phyloP scores from a whole-genome alignment of 2,888 invertebrate species.

The Leptarthrus brevirostris region DNA sequence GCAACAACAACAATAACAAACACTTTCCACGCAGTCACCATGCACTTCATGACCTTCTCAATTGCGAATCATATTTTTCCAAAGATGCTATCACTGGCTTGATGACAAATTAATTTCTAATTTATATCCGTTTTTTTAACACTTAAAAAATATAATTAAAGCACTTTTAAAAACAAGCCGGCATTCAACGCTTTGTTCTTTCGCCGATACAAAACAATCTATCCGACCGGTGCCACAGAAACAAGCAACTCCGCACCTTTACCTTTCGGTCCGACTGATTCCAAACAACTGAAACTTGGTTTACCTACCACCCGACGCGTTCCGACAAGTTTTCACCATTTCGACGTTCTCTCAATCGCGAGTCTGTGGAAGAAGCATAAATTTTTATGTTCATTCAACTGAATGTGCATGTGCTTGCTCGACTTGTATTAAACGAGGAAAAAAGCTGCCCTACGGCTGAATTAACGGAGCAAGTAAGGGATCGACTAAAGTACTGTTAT shows the following conservation, averaged over 20 bases:
- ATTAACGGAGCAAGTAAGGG: too few species aligned
- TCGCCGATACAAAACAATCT: background rate
- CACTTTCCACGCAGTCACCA: background rate
- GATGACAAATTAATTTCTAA: background rate
- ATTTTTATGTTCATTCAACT: too few species aligned
- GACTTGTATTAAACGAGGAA: too few species aligned
- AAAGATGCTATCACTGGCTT: background rate
- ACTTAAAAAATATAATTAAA: background rate
- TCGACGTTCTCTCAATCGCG: too few species aligned
- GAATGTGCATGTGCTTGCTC: too few species aligned
- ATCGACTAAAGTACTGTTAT: too few species aligned
- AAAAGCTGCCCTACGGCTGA: too few species aligned
- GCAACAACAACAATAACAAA: background rate
- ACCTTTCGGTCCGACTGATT: background rate
- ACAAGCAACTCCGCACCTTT: background rate
- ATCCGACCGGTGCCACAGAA: background rate
- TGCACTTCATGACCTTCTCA: constrained; percentile 24
- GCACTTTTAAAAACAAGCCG: background rate
- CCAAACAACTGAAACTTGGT: constrained; percentile 29
- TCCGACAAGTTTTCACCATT: too few species aligned
- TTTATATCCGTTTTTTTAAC: background rate
- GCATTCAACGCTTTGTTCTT: background rate
- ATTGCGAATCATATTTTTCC: background rate
- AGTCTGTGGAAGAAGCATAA: too few species aligned
- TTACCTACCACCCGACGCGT: too few species aligned